phyloP scores from a whole-genome alignment of 2,888 invertebrate species.

The Stenolophus ochropezus region DNA sequence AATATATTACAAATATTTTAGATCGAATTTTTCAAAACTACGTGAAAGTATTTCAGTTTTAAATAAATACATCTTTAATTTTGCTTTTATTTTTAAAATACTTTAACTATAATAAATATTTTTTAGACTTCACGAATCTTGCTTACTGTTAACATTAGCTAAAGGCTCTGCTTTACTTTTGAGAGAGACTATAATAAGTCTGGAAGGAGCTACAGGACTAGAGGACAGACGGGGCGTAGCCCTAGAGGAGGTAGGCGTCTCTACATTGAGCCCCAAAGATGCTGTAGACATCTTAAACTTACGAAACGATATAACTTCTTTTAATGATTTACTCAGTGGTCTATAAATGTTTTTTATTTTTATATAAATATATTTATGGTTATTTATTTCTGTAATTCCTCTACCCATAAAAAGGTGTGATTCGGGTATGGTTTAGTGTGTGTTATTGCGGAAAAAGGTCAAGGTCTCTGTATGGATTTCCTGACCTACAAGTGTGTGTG shows the following conservation, averaged over 20 bases:
- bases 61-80: too few species aligned
- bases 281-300: conserved; percentile 76
- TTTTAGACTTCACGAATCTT: conserved; percentile 83
- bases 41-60: too few species aligned
- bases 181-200: conserved; percentile 77
- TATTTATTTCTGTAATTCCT: background rate
- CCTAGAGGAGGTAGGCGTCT: conserved; percentile 77
- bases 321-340: conserved; percentile 50
- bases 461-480: conserved; percentile 1
- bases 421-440: background rate
- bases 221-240: conserved; percentile 72
- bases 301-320: conserved; percentile 75
- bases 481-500: conserved; percentile 23
- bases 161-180: conserved; percentile 87
- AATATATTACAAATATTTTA: too few species aligned
- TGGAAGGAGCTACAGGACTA: conserved; percentile 73
- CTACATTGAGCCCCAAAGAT: conserved; percentile 74
- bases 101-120: background rate
- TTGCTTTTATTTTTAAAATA: too few species aligned
- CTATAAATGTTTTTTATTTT: conserved; percentile 37
- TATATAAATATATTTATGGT: background rate
- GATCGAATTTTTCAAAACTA: too few species aligned
- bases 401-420: background rate
- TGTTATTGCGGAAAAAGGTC: background rate
- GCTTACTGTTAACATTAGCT: conserved; percentile 83